Evolutionary conservation across 2,113 vertebrate species (phyloP).

Genomic region (Lipophrys pholis): DNA sequence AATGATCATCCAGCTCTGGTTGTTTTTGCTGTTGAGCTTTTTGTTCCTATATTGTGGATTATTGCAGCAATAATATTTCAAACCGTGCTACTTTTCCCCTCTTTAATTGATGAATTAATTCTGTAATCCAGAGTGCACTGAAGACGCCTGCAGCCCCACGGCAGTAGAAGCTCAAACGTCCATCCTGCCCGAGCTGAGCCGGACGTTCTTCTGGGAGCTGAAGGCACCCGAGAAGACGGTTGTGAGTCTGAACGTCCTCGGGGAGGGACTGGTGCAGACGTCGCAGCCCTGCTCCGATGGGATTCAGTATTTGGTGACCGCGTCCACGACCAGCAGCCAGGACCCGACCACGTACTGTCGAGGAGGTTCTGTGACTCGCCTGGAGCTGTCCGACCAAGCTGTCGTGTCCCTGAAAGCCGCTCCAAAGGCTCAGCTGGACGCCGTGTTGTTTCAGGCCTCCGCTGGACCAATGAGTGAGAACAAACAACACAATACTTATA

Average conservation of each 20-base stretch:
- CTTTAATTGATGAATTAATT: background rate
- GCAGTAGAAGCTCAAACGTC: constrained; percentile 75
- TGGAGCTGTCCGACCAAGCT: constrained; percentile 83
- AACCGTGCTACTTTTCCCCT: too few species aligned
- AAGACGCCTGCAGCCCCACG: constrained; percentile 80
- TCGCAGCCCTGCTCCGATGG: constrained; percentile 76
- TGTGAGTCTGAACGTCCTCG: constrained; percentile 81
- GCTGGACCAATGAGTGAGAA: constrained; percentile 84
- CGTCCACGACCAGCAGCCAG: constrained; percentile 18
- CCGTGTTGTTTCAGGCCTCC: constrained; percentile 83
- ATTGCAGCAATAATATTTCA: too few species aligned
- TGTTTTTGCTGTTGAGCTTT: too few species aligned
- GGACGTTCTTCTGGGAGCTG: constrained; percentile 85
- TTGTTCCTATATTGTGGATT: too few species aligned
- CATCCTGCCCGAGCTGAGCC: constrained; percentile 80
- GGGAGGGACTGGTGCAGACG: constrained; percentile 77
- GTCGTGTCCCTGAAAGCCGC: constrained; percentile 80
- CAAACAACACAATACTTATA: background rate
- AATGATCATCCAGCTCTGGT: too few species aligned
- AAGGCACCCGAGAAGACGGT: constrained; percentile 78
- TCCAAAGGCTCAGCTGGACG: constrained; percentile 59
- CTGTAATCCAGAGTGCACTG: constrained; percentile 85
- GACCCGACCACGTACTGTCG: constrained; percentile 85
- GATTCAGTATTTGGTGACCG: constrained; percentile 74
- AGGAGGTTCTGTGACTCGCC: constrained; percentile 82